Evolutionary conservation across 1,140 invertebrate species (phyloP).

Genomic region (Drosophila paulistorum): DNA sequence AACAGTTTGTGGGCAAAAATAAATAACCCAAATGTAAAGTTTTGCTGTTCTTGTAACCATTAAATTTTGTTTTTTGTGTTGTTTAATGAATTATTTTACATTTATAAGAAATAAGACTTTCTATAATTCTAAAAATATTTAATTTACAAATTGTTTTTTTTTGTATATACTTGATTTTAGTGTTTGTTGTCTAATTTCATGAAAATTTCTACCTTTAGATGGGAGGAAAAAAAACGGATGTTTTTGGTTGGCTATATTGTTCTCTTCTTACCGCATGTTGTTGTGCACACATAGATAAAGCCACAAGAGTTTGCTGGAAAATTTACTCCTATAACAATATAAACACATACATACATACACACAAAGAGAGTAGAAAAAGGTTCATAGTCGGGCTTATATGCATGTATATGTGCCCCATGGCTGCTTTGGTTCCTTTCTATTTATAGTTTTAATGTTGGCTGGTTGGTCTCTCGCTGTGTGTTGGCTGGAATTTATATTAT

Average conservation of each 20-base stretch:
- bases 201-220: background rate
- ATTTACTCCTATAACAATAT: conserved; percentile 60
- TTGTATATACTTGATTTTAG: background rate
- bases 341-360: conserved; percentile 12
- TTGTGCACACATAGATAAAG: conserved; percentile 51
- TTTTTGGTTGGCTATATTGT: conserved; percentile 26
- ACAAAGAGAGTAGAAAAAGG: conserved; percentile 1
- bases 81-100: no score
- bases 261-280: conserved; percentile 47
- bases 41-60: no score
- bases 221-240: conserved; percentile 26
- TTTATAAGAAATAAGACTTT: no score
- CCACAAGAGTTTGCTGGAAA: conserved; percentile 62
- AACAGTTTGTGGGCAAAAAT: no score
- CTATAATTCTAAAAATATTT: background rate
- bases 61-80: no score
- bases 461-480: conserved; percentile 28
- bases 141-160: background rate
- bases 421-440: conserved; percentile 33
- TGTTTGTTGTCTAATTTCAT: background rate
- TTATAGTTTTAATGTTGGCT: conserved; percentile 58
- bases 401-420: background rate
- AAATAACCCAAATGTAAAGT: no score
- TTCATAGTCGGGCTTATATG: conserved; percentile 5
- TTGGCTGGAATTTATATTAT: conserved; percentile 71